Percentiles rank a stretch among this genome's conserved stretches.
phyloP scores from a whole-genome alignment of 2,888 invertebrate species.

The Caenorhabditis uteleia region DNA sequence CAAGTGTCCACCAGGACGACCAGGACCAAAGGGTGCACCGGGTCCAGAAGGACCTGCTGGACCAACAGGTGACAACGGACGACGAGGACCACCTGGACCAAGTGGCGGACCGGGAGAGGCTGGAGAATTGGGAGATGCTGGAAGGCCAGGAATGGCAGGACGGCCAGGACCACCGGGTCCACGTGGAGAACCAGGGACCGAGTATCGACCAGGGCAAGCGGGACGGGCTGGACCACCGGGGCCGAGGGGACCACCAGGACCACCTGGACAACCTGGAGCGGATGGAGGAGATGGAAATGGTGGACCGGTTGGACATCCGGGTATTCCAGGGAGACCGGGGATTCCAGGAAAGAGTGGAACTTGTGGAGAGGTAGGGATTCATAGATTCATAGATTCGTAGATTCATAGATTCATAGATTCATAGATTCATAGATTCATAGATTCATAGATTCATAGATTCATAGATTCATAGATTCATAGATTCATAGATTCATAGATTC shows the following conservation, averaged over 20 bases:
- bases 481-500: too few species aligned
- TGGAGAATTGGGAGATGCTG: constrained; percentile 41
- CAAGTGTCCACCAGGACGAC: constrained; percentile 45
- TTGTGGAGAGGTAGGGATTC: constrained; percentile 33
- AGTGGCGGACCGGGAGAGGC: constrained; percentile 36
- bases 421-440: too few species aligned
- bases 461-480: too few species aligned
- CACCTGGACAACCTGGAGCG: constrained; percentile 39
- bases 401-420: neutral
- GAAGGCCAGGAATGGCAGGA: constrained; percentile 38
- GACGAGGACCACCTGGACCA: constrained; percentile 42
- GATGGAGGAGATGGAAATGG: constrained; percentile 40
- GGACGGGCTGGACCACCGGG: constrained; percentile 47
- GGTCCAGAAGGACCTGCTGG: constrained; percentile 44
- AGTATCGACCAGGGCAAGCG: constrained; percentile 42
- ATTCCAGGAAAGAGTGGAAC: constrained; percentile 47
- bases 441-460: too few species aligned
- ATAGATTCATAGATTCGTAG: too few species aligned
- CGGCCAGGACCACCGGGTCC: constrained; percentile 46
- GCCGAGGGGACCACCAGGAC: constrained; percentile 52
- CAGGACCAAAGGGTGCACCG: constrained; percentile 36
- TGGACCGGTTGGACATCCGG: constrained; percentile 45
- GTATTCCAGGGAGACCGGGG: constrained; percentile 48
- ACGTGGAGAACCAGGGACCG: constrained; percentile 45
- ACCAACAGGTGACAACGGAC: constrained; percentile 37